Base-by-base conservation (phyloP, 2,888 invertebrate genomes). In the Agrotis puta region DNA sequence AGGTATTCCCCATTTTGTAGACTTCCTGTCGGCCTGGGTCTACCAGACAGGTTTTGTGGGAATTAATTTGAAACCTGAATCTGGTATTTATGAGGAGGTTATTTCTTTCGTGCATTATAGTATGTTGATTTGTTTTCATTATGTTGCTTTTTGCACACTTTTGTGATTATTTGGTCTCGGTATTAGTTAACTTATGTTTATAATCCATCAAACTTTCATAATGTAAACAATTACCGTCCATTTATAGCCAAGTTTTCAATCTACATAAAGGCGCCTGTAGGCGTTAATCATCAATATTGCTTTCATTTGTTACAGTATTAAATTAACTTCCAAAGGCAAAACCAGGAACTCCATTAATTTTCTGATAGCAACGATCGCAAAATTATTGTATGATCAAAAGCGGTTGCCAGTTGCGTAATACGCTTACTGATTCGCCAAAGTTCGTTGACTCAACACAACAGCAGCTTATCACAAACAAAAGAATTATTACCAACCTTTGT, bases 391-490 rank as follows among this genome's bases (percentile, higher is more conserved):
- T 33, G 81, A 68, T 51, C 45, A 27, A 22, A 69, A 45, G 27
- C 50, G 33, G 27, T 81, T 54, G 61, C 18, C 16, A 24, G 47
- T 77, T 65, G 7, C n/a, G 14, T 54, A 66, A 77, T 73, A 58
- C 50, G 64, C 39, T 65, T 78, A 77, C 20, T 47, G 48, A 57
- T 54, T 50, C 48, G 24, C 7, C 51, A 57, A 65, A 81, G 70
- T 65, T 59, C 58, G 20, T 70, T 24, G 77, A 70, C 64, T 77
- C 20, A 33, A 50, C 20, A 18, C 24, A 57, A 58, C 69, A 70
- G 58, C 69, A 70, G 58, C 50, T 81, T 81, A 81, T 70, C 62
- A 59, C 54, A 54, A 20, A n/a, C 11, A 4, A 20, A 48, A 64
- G 59, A 68, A 39, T 75, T 33, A 64, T 61, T 75, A 51, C 48